Percentiles rank a stretch among this genome's conserved stretches.
phyloP scores from a whole-genome alignment of 2,113 vertebrate species.

The Chrysochloris asiatica region DNA sequence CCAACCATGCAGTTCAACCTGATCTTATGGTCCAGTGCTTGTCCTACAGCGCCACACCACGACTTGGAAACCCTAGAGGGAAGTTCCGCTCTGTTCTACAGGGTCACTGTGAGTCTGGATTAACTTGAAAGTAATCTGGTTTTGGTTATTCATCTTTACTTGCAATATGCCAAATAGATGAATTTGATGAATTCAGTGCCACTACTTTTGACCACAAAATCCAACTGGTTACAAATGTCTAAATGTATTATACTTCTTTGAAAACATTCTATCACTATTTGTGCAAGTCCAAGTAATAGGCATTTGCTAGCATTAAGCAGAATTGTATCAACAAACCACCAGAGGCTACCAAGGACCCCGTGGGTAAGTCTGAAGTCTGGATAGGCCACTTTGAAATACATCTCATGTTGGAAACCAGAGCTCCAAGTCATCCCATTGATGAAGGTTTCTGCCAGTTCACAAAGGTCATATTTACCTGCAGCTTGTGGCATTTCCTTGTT shows the following conservation, averaged over 20 bases:
- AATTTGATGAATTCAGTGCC: slow-evolving; percentile 22
- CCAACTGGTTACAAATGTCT: not conserved
- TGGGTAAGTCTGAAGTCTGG: slow-evolving; percentile 32
- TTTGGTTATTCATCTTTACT: not conserved
- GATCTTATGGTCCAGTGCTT: no score
- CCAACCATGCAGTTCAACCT: no score
- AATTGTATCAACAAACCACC: not conserved
- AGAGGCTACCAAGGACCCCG: slow-evolving; percentile 22
- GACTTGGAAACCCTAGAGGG: no score
- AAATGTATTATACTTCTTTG: slow-evolving; percentile 10
- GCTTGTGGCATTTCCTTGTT: slow-evolving; percentile 87
- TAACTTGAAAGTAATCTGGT: no score
- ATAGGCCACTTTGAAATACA: slow-evolving; percentile 66
- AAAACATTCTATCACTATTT: slow-evolving; percentile 26
- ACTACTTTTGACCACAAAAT: slow-evolving; percentile 19
- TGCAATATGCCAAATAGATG: slow-evolving; percentile 36
- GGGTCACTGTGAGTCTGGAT: no score
- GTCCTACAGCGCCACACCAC: no score
- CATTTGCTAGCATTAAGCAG: slow-evolving; percentile 12
- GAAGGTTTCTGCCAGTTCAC: slow-evolving; percentile 84
- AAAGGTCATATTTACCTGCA: slow-evolving; percentile 89
- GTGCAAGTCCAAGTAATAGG: slow-evolving; percentile 2
- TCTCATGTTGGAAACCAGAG: slow-evolving; percentile 83
- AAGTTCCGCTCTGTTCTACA: no score
- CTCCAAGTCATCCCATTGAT: slow-evolving; percentile 75